These are phyloP conservation scores for Hipparchia sbordonii DNA, from an alignment of 2,888 invertebrate species.

Conservation along the genomic window DNA sequence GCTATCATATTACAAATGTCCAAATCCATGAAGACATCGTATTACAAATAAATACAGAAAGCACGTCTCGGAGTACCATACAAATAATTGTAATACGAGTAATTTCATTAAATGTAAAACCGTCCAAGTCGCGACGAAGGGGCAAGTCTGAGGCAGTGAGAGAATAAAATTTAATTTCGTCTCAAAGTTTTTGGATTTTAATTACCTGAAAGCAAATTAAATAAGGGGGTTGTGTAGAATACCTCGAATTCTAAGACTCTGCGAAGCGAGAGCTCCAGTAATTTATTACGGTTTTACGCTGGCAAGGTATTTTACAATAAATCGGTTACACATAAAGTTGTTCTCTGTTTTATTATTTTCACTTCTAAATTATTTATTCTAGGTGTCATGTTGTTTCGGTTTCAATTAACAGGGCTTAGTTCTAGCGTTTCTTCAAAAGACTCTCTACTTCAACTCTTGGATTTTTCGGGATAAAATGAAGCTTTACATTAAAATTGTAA, in stretches of 20 bases:
- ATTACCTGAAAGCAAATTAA: conserved; percentile 81
- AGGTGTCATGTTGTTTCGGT: background rate
- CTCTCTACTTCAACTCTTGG: too few relatives aligned
- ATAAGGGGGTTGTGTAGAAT: conserved; percentile 55
- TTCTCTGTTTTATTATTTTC: conserved; percentile 1
- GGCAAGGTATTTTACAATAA: conserved; percentile 36
- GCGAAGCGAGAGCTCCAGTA: conserved; percentile 28
- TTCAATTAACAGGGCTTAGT: background rate
- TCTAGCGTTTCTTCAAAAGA: too few relatives aligned
- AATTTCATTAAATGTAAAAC: conserved; percentile 27
- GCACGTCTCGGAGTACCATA: conserved; percentile 10
- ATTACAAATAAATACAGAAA: conserved; percentile 4
- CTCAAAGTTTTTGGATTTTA: conserved; percentile 81
- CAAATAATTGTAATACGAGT: conserved; percentile 24
- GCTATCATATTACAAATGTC: too few relatives aligned
- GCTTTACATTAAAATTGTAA: too few relatives aligned
- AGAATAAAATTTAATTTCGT: conserved; percentile 79
- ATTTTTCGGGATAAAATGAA: too few relatives aligned
- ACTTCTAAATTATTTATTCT: background rate
- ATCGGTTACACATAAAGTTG: conserved; percentile 29
- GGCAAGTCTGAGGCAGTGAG: conserved; percentile 15
- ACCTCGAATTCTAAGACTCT: conserved; percentile 38
- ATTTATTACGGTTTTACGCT: conserved; percentile 40
- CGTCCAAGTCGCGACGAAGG: conserved; percentile 14
- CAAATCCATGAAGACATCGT: background rate